A percentile compares a stretch with the other conserved stretches of the same genome.
phyloP scores from a whole-genome alignment of 2,113 vertebrate genomes.

The Neolamprologus fasciatus region DNA sequence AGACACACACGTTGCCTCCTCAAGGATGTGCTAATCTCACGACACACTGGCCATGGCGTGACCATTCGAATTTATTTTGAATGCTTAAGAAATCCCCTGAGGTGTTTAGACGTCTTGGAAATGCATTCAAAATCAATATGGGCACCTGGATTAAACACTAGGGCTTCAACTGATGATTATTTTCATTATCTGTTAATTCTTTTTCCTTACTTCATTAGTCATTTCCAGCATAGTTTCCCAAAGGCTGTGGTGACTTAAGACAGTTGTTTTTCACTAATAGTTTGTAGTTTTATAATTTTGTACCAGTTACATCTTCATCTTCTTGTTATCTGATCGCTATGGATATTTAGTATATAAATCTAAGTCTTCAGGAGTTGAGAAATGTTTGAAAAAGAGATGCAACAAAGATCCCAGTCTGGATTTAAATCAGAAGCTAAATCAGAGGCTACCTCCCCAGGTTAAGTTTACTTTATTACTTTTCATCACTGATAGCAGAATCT shows the following conservation, averaged over 20 bases:
- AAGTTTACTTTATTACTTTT: neutral
- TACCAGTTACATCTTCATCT: neutral
- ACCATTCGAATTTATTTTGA: neutral
- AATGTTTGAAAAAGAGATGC: neutral
- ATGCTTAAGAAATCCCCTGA: neutral
- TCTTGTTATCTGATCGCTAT: neutral
- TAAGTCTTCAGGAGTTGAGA: neutral
- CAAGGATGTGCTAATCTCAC: constrained; percentile 24
- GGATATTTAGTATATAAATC: neutral
- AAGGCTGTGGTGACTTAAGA: neutral
- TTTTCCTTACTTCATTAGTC: neutral
- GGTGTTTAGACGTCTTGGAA: neutral
- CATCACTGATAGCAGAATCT: neutral
- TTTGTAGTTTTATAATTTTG: neutral
- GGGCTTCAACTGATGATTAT: neutral
- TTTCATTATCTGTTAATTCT: neutral
- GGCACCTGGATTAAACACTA: neutral
- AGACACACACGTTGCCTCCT: neutral
- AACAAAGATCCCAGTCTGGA: neutral
- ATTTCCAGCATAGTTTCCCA: neutral
- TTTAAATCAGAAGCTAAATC: neutral
- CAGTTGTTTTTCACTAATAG: neutral
- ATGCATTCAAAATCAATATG: neutral
- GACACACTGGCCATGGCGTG: constrained; percentile 21
- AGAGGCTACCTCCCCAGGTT: neutral